phyloP scores from a whole-genome alignment of 1,140 invertebrate genomes.

The Ceratosolen fusciceps region DNA sequence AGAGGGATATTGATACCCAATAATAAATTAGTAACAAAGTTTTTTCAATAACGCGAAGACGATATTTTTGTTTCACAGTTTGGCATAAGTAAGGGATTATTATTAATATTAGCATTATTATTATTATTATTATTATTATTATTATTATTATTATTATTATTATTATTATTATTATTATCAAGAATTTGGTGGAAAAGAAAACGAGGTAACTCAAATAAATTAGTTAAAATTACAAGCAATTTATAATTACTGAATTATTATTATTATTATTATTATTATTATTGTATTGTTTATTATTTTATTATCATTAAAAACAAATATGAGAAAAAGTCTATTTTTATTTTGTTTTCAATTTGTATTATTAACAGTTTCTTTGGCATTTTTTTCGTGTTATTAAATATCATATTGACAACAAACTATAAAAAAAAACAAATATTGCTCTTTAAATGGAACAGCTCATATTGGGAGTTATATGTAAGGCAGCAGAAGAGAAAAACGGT shows the following conservation, averaged over 20 bases:
- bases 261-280: constrained; percentile 65
- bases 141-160: constrained; percentile 65
- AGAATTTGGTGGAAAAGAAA: constrained; percentile 63
- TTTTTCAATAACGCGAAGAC: constrained; percentile 63
- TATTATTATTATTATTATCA: constrained; percentile 63
- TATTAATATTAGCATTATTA: constrained; percentile 65
- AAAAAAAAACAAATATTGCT: constrained; percentile 46
- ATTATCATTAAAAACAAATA: constrained; percentile 68
- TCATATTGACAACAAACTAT: constrained; percentile 41
- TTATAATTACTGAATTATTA: constrained; percentile 66
- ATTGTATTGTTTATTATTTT: constrained; percentile 71
- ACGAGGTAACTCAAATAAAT: constrained; percentile 52
- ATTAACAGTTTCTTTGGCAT: constrained; percentile 36
- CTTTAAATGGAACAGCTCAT: constrained; percentile 39
- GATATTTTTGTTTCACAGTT: constrained; percentile 66
- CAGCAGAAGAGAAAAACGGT: constrained; percentile 45
- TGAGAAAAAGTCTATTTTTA: constrained; percentile 54
- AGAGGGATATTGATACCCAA: constrained; percentile 61
- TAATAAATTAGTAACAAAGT: constrained; percentile 63
- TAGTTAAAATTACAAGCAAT: constrained; percentile 52
- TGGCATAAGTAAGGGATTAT: constrained; percentile 54
- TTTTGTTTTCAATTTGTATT: constrained; percentile 50
- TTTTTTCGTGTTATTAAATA: constrained; percentile 47
- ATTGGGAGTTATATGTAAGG: constrained; percentile 41
- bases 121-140: constrained; percentile 63